Evolutionary conservation across 2,797 vertebrate species (phyloP).

Genomic region (Brachyrhaphis roseni): DNA sequence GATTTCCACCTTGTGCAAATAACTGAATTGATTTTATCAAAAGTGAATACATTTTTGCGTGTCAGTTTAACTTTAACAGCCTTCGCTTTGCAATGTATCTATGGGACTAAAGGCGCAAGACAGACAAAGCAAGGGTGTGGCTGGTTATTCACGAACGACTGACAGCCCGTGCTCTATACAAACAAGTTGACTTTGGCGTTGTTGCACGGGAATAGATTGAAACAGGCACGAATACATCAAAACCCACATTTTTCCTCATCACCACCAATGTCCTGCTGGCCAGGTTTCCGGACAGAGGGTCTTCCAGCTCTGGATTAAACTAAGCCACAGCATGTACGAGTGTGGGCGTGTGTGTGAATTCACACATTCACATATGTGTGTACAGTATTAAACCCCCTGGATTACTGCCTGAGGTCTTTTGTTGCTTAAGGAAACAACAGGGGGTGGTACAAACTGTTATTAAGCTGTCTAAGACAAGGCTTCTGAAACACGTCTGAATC

Average conservation of each 20-base stretch:
- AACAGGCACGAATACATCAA: not conserved
- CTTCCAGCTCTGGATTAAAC: conserved; percentile 52
- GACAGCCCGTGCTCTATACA: not conserved
- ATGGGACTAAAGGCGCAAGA: not conserved
- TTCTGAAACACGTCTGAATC: conserved; percentile 33
- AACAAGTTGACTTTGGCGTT: not conserved
- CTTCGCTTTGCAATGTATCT: not conserved
- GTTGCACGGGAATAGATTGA: not conserved
- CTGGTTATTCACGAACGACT: not conserved
- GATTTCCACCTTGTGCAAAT: not conserved
- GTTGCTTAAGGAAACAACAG: conserved; percentile 54
- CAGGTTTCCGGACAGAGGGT: conserved; percentile 21
- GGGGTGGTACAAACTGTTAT: conserved; percentile 40
- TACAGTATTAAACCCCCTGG: conserved; percentile 33
- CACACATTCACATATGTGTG: conserved; percentile 22
- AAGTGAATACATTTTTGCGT: not conserved
- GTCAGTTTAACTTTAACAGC: not conserved
- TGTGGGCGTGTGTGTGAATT: not conserved
- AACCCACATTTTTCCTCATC: conserved; percentile 6
- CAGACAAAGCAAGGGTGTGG: conserved; percentile 9
- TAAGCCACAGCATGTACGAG: conserved; percentile 3
- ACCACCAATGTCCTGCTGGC: not conserved
- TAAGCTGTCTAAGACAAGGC: conserved; percentile 46
- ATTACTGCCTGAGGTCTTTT: conserved; percentile 57
- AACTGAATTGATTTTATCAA: not conserved